phyloP scores from a whole-genome alignment of 2,113 vertebrate species.

The Clarias magur region DNA sequence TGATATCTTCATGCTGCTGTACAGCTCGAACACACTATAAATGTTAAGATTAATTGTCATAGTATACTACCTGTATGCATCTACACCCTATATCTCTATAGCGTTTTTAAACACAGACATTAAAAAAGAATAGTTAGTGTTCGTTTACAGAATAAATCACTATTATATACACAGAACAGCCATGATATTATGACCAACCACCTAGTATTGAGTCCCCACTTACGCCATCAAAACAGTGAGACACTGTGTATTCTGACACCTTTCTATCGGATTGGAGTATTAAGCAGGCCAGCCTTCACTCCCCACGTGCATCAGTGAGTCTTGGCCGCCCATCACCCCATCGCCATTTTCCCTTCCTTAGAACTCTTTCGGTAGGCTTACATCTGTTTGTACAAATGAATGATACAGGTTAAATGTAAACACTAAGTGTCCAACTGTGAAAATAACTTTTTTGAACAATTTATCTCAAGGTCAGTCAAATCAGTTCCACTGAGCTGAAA shows the following conservation, averaged over 20 bases:
- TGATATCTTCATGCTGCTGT: background rate
- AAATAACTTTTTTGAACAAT: background rate
- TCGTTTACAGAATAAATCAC: background rate
- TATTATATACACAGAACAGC: too few species aligned
- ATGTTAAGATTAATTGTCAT: background rate
- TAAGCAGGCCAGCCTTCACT: too few species aligned
- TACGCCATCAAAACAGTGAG: too few species aligned
- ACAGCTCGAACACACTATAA: background rate
- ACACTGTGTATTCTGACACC: too few species aligned
- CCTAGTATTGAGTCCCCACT: too few species aligned
- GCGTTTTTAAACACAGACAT: background rate
- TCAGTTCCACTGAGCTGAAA: slow-evolving; percentile 22
- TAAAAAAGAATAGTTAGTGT: background rate
- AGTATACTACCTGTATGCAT: background rate
- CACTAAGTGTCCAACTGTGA: background rate
- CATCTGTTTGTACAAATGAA: background rate
- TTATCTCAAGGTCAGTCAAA: slow-evolving; percentile 25
- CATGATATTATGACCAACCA: too few species aligned
- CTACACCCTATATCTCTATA: background rate
- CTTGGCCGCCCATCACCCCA: too few species aligned
- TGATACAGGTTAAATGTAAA: background rate
- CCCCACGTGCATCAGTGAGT: too few species aligned
- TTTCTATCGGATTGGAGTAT: too few species aligned
- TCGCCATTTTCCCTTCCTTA: too few species aligned
- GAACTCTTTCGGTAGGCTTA: too few species aligned